Percentiles rank a stretch among this genome's conserved stretches.
phyloP scores from a whole-genome alignment of 2,888 invertebrate species.

The Drosophila rellima region DNA sequence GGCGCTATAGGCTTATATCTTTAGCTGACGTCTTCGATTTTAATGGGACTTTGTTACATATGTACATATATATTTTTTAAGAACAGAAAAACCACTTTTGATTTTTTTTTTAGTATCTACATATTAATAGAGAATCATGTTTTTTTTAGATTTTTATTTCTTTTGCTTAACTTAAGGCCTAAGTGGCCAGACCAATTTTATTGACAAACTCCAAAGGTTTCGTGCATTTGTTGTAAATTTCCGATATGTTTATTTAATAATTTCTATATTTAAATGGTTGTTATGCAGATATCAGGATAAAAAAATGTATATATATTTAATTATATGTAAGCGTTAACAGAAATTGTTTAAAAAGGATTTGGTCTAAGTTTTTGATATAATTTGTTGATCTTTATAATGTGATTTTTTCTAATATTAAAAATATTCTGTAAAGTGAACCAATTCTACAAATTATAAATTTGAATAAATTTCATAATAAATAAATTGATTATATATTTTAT shows the following conservation, averaged over 20 bases:
- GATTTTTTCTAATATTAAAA: too few relatives aligned
- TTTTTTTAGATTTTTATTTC: conserved; percentile 11
- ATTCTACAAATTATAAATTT: too few relatives aligned
- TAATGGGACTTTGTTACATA: conserved; percentile 1
- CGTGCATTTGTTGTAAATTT: background rate
- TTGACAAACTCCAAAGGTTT: conserved; percentile 1
- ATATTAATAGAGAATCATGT: conserved; percentile 3
- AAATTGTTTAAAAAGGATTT: background rate
- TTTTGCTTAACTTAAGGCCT: background rate
- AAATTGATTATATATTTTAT: background rate
- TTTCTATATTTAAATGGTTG: conserved; percentile 1
- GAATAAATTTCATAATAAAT: too few relatives aligned
- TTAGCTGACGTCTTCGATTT: conserved; percentile 13
- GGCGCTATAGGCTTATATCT: conserved; percentile 16
- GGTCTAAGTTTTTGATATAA: too few relatives aligned
- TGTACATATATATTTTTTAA: background rate
- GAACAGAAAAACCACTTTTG: conserved; percentile 16
- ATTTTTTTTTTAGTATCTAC: conserved; percentile 1
- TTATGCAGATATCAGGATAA: background rate
- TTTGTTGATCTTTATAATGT: too few relatives aligned
- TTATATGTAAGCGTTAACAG: background rate
- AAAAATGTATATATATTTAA: background rate
- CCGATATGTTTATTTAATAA: background rate
- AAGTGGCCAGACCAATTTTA: background rate
- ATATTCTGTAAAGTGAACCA: too few relatives aligned